phyloP scores from a whole-genome alignment of 2,888 invertebrate genomes.

The Adelognathus sp. region DNA sequence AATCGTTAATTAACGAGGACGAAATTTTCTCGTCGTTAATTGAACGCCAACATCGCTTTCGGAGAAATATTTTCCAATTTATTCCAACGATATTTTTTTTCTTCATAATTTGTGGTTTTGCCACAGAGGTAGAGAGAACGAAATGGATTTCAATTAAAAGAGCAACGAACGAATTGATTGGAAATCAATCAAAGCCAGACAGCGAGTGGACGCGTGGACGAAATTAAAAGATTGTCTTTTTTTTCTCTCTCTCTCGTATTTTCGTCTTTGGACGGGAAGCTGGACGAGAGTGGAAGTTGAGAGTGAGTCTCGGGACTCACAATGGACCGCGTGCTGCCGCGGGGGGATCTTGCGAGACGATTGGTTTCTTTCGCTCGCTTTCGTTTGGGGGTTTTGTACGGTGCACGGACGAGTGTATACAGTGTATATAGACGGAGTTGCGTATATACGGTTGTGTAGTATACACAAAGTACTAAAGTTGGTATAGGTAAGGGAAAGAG shows the following conservation, averaged over 20 bases:
- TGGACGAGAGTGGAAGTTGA: conserved; percentile 22
- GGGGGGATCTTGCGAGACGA: conserved; percentile 52
- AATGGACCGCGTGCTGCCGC: conserved; percentile 15
- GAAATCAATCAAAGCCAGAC: conserved; percentile 3
- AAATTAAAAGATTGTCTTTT: not conserved
- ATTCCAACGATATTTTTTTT: conserved; percentile 7
- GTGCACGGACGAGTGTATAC: conserved; percentile 43
- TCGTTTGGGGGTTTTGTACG: conserved; percentile 40
- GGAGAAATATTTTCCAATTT: conserved; percentile 1
- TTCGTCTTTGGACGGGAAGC: conserved; percentile 12
- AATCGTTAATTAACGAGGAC: conserved; percentile 55
- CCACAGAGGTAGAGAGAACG: not conserved
- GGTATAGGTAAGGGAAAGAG: conserved; percentile 35
- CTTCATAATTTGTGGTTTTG: not conserved
- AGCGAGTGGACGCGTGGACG: not conserved
- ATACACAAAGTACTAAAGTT: too few species aligned
- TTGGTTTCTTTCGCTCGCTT: conserved; percentile 60
- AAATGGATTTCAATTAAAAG: not conserved
- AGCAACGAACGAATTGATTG: conserved; percentile 15
- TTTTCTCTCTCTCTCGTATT: not conserved
- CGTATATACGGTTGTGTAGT: not conserved
- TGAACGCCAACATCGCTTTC: conserved; percentile 23
- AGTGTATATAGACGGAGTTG: not conserved
- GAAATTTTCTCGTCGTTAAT: conserved; percentile 24
- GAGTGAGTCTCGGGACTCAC: conserved; percentile 36